Percentiles rank a stretch among this genome's conserved stretches.
These are phyloP conservation scores for Drosophila flavopinicola DNA, from an alignment of 2,888 invertebrate species.

Conservation along the genomic window DNA sequence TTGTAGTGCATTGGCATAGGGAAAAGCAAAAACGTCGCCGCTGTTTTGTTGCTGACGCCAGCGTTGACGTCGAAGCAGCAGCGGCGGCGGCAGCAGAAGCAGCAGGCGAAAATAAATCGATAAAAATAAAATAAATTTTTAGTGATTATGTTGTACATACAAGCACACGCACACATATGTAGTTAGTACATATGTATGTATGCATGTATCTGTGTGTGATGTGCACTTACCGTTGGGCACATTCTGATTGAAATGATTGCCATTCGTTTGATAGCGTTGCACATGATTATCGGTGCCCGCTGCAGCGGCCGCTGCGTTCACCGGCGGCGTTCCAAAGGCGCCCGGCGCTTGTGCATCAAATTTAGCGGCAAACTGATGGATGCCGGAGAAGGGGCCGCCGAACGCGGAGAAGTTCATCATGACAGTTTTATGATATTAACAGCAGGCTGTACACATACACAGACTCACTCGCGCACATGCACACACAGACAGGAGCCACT, in stretches of 20 bases:
- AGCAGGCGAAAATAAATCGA: constrained; percentile 77
- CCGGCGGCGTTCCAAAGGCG: constrained; percentile 83
- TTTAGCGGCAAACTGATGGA: constrained; percentile 85
- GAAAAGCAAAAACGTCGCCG: constrained; percentile 51
- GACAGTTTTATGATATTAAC: constrained; percentile 59
- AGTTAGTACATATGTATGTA: background rate
- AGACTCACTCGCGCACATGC: constrained; percentile 22
- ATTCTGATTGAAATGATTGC: constrained; percentile 85
- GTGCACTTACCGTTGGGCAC: constrained; percentile 83
- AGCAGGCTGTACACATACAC: constrained; percentile 34
- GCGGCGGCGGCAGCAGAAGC: constrained; percentile 36
- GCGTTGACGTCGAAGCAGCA: constrained; percentile 52
- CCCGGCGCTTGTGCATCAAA: constrained; percentile 84
- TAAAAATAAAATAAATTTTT: constrained; percentile 80
- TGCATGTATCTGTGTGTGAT: constrained; percentile 24
- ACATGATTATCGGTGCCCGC: constrained; percentile 82
- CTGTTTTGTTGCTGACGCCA: constrained; percentile 60
- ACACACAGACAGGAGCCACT: constrained; percentile 27
- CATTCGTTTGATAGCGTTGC: constrained; percentile 84
- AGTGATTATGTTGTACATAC: constrained; percentile 76
- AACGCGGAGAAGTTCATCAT: constrained; percentile 85
- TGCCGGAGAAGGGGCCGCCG: constrained; percentile 84
- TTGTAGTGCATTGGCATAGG: constrained; percentile 54
- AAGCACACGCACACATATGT: constrained; percentile 38
- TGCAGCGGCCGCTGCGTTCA: constrained; percentile 78